phyloP scores from a whole-genome alignment of 2,888 invertebrate genomes.

The Nyleta sp. region DNA sequence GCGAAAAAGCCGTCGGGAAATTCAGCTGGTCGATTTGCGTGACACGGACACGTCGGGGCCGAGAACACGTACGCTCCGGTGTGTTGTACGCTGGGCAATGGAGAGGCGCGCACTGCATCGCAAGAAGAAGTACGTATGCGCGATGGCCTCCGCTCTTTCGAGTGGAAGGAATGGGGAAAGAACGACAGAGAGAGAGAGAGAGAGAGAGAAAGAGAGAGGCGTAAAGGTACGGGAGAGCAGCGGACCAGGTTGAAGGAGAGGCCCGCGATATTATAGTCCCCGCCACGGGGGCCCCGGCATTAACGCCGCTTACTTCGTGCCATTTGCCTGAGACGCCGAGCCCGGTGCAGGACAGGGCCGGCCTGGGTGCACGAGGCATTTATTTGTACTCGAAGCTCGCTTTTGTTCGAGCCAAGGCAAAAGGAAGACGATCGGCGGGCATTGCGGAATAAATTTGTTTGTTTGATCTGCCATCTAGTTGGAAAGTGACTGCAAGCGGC shows the following conservation, averaged over 20 bases:
- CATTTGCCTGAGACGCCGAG: conserved; percentile 22
- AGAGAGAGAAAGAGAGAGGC: conserved; percentile 19
- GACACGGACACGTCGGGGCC: no score
- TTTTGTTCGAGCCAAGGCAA: no score
- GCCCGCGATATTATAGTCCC: conserved; percentile 29
- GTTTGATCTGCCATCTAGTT: no score
- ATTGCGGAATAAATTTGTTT: no score
- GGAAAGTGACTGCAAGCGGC: conserved; percentile 76
- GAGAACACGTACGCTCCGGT: no score
- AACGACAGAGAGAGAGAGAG: conserved; percentile 32
- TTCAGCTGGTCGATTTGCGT: no score
- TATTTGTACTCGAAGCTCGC: no score
- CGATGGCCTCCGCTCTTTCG: conserved; percentile 76
- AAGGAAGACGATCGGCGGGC: no score
- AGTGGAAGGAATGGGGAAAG: conserved; percentile 77
- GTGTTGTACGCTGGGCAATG: conserved; percentile 78
- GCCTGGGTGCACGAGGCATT: no score
- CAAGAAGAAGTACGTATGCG: conserved; percentile 79
- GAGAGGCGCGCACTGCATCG: conserved; percentile 79
- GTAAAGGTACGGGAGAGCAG: conserved; percentile 36
- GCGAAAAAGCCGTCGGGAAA: no score
- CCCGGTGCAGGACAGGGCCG: not conserved
- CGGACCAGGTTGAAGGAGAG: conserved; percentile 42
- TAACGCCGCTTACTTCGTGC: conserved; percentile 49
- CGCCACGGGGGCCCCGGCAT: conserved; percentile 28